Conservation (phyloP, 2,797 vertebrate species). For the Okamejei kenojei region DNA sequence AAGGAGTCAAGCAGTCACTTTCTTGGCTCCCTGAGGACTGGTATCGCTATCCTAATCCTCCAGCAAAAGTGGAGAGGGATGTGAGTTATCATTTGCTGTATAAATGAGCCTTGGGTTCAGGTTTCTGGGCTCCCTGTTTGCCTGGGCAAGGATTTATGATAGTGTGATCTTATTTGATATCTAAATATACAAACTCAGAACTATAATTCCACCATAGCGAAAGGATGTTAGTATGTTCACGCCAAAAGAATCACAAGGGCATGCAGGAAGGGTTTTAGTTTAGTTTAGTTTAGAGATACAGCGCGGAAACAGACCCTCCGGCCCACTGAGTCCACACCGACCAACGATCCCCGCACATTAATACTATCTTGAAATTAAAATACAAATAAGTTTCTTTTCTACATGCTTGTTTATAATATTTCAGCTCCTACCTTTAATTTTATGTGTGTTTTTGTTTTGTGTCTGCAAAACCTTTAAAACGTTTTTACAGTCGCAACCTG, state of each 20-base stretch:
- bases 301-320: no score
- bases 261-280: neutral
- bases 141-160: neutral
- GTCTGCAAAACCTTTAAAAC: no score
- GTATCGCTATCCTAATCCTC: neutral
- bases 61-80: neutral
- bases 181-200: neutral
- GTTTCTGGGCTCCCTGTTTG: neutral
- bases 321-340: no score
- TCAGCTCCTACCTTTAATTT: no score
- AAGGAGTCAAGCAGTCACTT: neutral
- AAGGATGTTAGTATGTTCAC: neutral
- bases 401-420: no score
- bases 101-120: neutral
- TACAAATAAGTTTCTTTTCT: no score
- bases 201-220: neutral
- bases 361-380: no score
- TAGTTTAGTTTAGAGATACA: no score
- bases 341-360: no score
- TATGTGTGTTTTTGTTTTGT: no score
- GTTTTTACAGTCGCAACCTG: no score
- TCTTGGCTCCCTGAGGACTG: neutral
- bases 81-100: neutral
- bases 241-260: neutral
- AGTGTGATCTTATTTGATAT: neutral